These are phyloP conservation scores for Orcinus orca DNA, from an alignment of 2,113 vertebrate species.

Conservation along the genomic window DNA sequence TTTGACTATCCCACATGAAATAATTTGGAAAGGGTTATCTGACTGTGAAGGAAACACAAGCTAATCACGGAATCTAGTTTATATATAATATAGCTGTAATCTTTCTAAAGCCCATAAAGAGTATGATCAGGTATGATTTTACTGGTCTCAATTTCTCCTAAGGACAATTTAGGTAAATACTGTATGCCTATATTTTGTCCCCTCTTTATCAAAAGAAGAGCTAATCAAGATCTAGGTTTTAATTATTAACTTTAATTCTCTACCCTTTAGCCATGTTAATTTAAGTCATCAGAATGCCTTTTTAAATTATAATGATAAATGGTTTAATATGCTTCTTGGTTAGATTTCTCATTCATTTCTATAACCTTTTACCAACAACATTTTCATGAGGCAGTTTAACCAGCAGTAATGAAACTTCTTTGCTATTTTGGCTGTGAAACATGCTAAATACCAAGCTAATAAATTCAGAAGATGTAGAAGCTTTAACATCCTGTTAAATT, in stretches of 20 bases:
- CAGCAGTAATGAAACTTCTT: slow-evolving; percentile 58
- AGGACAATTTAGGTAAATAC: not conserved
- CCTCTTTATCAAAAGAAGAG: slow-evolving; percentile 44
- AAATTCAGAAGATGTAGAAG: slow-evolving; percentile 59
- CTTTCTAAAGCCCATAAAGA: not conserved
- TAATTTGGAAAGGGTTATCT: not conserved
- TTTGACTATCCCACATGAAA: not conserved
- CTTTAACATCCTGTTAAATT: slow-evolving; percentile 19
- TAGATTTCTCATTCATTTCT: slow-evolving; percentile 54
- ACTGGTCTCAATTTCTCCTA: not conserved
- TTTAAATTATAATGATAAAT: slow-evolving; percentile 57
- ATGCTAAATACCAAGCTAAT: slow-evolving; percentile 71
- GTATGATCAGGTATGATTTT: not conserved
- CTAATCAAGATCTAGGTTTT: slow-evolving; percentile 45
- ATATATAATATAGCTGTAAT: not conserved
- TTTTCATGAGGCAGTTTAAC: slow-evolving; percentile 60
- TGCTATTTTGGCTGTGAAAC: slow-evolving; percentile 55
- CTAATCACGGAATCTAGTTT: not conserved
- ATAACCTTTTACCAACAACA: slow-evolving; percentile 64
- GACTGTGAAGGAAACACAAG: not conserved
- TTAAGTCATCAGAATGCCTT: slow-evolving; percentile 46
- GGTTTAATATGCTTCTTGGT: slow-evolving; percentile 23
- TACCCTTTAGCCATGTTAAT: slow-evolving; percentile 55
- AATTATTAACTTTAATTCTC: slow-evolving; percentile 49
- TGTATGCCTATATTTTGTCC: not conserved